These are phyloP conservation scores for Anser cygnoides DNA, from an alignment of 2,113 vertebrate genomes.

Conservation along the genomic window DNA sequence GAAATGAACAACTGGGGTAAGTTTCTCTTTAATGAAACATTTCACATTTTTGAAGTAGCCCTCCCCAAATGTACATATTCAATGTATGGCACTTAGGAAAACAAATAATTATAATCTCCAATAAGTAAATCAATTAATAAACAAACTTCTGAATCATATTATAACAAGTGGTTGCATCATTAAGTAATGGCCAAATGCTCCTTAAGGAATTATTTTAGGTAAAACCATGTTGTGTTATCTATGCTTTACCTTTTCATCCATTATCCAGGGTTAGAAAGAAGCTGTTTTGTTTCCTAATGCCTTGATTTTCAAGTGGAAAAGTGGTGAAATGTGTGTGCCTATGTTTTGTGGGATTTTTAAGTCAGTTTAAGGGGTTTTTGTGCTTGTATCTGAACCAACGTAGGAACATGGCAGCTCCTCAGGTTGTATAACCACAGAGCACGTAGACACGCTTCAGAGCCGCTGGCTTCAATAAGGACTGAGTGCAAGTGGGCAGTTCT, in stretches of 20 bases:
- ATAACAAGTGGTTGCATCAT: background rate
- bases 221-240: background rate
- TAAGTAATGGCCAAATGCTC: background rate
- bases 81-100: background rate
- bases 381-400: accelerated
- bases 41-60: background rate
- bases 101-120: background rate
- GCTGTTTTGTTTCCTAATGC: background rate
- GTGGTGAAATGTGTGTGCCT: background rate
- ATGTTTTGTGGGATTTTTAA: background rate
- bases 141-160: too few relatives aligned
- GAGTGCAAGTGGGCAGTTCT: background rate
- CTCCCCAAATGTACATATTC: accelerated
- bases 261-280: background rate
- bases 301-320: background rate
- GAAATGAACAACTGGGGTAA: background rate
- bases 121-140: background rate
- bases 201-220: background rate
- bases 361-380: background rate
- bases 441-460: background rate
- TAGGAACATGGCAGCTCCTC: background rate
- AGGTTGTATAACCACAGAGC: background rate
- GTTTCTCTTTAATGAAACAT: background rate
- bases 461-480: background rate
- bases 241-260: background rate